These are phyloP conservation scores for Dallia pectoralis DNA, from an alignment of 2,797 vertebrate species.

Conservation along the genomic window DNA sequence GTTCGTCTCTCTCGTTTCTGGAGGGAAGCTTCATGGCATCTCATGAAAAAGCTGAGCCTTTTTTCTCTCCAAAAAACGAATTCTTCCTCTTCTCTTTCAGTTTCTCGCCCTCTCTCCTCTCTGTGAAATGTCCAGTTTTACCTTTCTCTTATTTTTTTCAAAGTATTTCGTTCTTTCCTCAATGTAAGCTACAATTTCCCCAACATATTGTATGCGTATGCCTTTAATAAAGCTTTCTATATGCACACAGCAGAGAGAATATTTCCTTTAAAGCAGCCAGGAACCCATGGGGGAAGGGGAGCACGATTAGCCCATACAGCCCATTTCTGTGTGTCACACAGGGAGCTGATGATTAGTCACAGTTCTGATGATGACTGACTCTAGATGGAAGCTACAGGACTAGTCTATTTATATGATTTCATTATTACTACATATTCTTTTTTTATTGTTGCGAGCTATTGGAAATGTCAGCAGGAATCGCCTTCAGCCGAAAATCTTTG, in stretches of 20 bases:
- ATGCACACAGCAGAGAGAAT: constrained; percentile 19
- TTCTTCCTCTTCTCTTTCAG: not conserved
- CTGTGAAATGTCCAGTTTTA: not conserved
- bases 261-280: constrained; percentile 16
- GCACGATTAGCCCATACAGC: not conserved
- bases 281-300: not conserved
- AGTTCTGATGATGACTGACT: constrained; percentile 1
- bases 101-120: not conserved
- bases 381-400: constrained; percentile 12
- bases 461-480: constrained; percentile 12
- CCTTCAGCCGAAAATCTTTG: constrained; percentile 17
- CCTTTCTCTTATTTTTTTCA: not conserved
- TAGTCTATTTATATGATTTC: not conserved
- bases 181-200: not conserved
- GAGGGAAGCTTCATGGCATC: not conserved
- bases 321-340: constrained; percentile 3
- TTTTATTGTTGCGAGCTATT: constrained; percentile 35
- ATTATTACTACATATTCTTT: not conserved
- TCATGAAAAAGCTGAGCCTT: not conserved
- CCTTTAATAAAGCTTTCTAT: constrained; percentile 12
- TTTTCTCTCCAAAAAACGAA: not conserved
- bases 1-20: not conserved
- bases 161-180: not conserved
- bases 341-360: constrained; percentile 18
- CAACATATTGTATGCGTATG: not conserved